A percentile compares a stretch with the other conserved stretches of the same genome.
These are phyloP conservation scores for Sisor rabdophorus DNA, from an alignment of 2,113 vertebrate species.

Conservation along the genomic window DNA sequence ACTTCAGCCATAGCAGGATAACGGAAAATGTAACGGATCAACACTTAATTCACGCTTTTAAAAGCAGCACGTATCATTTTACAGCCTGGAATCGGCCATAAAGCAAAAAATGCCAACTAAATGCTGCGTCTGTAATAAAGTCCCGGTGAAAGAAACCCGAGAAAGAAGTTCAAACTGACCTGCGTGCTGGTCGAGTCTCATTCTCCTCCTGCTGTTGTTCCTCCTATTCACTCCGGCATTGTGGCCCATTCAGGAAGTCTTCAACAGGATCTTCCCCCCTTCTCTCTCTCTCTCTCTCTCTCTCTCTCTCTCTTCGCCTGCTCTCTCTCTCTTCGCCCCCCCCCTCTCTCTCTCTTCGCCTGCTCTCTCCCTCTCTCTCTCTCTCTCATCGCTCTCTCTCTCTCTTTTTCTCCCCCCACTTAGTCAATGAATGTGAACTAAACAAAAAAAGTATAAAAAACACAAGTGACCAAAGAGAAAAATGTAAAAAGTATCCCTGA, in stretches of 20 bases:
- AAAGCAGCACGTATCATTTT: no score
- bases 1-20: not conserved
- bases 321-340: not conserved
- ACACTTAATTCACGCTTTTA: not conserved
- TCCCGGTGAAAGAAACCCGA: no score
- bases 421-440: no score
- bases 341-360: not conserved
- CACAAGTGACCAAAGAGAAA: no score
- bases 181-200: conserved; percentile 3
- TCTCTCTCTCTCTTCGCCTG: not conserved
- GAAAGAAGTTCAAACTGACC: conserved; percentile 12
- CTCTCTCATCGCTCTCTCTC: conserved; percentile 1
- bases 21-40: conserved; percentile 22
- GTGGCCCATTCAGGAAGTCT: conserved; percentile 38
- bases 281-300: not conserved
- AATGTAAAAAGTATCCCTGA: no score
- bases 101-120: not conserved
- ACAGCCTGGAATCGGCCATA: not conserved
- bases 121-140: not conserved
- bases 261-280: not conserved
- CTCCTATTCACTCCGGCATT: conserved; percentile 12
- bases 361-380: not conserved
- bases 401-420: not conserved
- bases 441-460: no score
- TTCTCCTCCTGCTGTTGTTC: conserved; percentile 26